Percentiles rank a stretch among this genome's conserved stretches.
Evolutionary conservation across 2,888 invertebrate species (phyloP).

Genomic region (Euspilapteryx auroguttella): DNA sequence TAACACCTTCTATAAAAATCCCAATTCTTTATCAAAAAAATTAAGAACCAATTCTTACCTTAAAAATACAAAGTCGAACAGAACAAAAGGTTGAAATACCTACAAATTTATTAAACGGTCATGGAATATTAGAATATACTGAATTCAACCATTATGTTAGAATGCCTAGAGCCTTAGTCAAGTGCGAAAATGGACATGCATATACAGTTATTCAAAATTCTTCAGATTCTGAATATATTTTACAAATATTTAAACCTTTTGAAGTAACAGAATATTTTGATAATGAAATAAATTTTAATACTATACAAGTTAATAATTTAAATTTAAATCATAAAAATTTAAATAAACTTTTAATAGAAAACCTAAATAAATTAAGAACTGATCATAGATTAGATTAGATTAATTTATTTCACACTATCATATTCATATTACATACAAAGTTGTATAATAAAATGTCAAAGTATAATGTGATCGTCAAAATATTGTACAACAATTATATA

Average conservation of each 20-base stretch:
- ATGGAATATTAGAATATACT: not conserved
- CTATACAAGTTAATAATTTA: no score
- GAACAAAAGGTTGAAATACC: not conserved
- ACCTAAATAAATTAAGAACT: constrained; percentile 5
- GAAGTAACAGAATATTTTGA: not conserved
- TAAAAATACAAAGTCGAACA: no score
- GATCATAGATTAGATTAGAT: no score
- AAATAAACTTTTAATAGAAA: not conserved
- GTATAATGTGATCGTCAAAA: no score
- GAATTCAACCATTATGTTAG: not conserved
- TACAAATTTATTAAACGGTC: not conserved
- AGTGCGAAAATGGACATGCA: not conserved
- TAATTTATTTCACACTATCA: no score
- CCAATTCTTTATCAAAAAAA: not conserved
- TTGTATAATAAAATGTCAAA: no score
- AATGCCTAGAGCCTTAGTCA: not conserved
- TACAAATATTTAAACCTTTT: not conserved
- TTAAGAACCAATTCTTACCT: not conserved
- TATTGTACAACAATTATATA: no score
- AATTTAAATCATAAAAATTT: not conserved
- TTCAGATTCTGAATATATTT: not conserved
- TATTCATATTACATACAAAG: no score
- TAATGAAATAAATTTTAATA: not conserved
- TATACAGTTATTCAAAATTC: constrained; percentile 1
- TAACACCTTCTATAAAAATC: not conserved